These are phyloP conservation scores for Drosophila lacteicornis DNA, from an alignment of 1,140 invertebrate genomes.

Conservation along the genomic window DNA sequence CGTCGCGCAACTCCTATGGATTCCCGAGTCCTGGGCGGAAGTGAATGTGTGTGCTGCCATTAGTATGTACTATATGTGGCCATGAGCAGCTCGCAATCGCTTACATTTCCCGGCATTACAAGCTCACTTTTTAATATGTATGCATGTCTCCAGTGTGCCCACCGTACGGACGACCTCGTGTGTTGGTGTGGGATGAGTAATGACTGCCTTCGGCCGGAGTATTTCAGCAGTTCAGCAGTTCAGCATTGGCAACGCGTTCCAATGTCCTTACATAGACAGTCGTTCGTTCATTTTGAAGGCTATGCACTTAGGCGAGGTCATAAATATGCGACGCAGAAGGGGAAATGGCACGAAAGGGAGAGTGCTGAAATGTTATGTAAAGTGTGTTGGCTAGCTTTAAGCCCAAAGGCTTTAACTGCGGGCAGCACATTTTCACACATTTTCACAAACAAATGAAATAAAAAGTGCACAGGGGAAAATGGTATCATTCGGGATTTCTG, in stretches of 20 bases:
- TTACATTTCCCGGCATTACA: constrained; percentile 36
- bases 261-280: constrained; percentile 65
- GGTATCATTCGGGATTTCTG: neutral
- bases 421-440: neutral
- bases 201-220: constrained; percentile 58
- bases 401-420: constrained; percentile 19
- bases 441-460: neutral
- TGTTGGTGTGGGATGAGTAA: constrained; percentile 67
- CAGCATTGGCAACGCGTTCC: constrained; percentile 69
- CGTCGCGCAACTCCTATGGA: constrained; percentile 4
- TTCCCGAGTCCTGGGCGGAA: constrained; percentile 32
- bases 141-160: constrained; percentile 37
- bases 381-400: constrained; percentile 43
- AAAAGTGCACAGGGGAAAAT: neutral
- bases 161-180: constrained; percentile 42
- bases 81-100: constrained; percentile 15
- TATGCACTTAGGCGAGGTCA: constrained; percentile 78
- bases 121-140: constrained; percentile 12
- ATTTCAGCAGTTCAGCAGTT: constrained; percentile 25
- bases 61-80: constrained; percentile 5
- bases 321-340: constrained; percentile 48
- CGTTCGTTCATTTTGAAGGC: constrained; percentile 65
- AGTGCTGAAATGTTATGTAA: constrained; percentile 44
- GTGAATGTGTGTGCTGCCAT: constrained; percentile 45
- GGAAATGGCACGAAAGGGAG: constrained; percentile 18